Base-by-base conservation (phyloP, 2,113 vertebrate species). In the Nycticebus coucang region DNA sequence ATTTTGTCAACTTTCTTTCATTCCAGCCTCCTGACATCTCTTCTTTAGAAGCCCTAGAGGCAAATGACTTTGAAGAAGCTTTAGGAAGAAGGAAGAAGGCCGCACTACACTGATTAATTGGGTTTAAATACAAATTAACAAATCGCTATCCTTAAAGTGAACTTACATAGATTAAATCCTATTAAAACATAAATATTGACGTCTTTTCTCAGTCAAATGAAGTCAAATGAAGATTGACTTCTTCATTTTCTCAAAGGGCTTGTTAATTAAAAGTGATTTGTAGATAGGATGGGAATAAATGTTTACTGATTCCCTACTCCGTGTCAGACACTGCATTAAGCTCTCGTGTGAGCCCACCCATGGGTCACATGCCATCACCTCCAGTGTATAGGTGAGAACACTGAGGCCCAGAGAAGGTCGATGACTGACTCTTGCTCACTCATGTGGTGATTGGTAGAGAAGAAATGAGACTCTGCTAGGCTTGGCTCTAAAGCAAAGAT, bases 71-170 rank as follows among this genome's bases (percentile, higher is more conserved):
- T 71, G 17, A 33, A 53, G 26, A 75, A 19, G 8, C 24, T 41
- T 21, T n/a, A 37, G 37, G 22, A 15, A 91, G 45, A 74, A 77
- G 13, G 66, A 62, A 45, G 9, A 59, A 60, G 60, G 2, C 41
- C 74, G 77, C 5, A 41, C 21, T 17, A n/a, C 37, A 62, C 22
- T 68, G 26, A 74, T 62, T 68, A 92, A 88, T 41, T 81, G 82
- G 30, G 10, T 89, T 78, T 64, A 83, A 96, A 77, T 78, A 37
- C 81, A 93, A 96, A 88, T 68, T 57, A 96, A 33, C 33, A 95
- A 62, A 68, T 55, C 55, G 74, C 21, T 78, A 17, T 69, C 69
- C 10, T 62, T 57, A 41, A 94, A 77, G 37, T 75, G 69, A 93
- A 57, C 26, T 85, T 69, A 62, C 14, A 33, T 68, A 85, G 64